Conservation (phyloP, 2,888 invertebrate genomes). For the Latheticus oryzae region DNA sequence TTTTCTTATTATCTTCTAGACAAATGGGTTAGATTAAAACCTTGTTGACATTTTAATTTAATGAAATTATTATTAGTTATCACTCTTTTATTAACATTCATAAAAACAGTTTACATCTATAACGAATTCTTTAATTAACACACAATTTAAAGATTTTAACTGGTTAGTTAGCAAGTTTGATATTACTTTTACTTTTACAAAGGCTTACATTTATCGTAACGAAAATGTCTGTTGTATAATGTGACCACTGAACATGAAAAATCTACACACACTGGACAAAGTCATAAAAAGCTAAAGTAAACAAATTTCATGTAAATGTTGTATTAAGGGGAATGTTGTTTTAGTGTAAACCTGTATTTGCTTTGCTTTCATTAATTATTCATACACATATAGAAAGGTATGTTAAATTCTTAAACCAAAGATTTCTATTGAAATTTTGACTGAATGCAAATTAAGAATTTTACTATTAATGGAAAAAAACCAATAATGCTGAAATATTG, state of each 20-base stretch:
- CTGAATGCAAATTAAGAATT: conserved; percentile 3
- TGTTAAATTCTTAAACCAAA: conserved; percentile 16
- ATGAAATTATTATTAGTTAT: conserved; percentile 29
- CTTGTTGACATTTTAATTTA: conserved; percentile 13
- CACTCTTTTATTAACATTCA: conserved; percentile 21
- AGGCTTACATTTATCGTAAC: conserved; percentile 5
- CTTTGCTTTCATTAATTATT: conserved; percentile 50
- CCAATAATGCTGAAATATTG: background rate
- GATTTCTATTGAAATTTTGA: conserved; percentile 24
- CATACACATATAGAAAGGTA: conserved; percentile 42
- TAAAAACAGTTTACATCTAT: conserved; percentile 30
- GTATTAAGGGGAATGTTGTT: conserved; percentile 46
- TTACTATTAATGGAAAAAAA: background rate
- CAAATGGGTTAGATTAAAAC: background rate
- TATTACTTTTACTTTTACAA: conserved; percentile 38
- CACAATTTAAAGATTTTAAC: conserved; percentile 38
- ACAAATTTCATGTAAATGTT: conserved; percentile 45
- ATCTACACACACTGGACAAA: conserved; percentile 33
- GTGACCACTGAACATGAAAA: conserved; percentile 21
- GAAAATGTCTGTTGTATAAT: conserved; percentile 9
- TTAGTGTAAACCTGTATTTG: conserved; percentile 48
- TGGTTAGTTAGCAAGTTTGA: conserved; percentile 32
- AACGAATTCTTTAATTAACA: conserved; percentile 41
- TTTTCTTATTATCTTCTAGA: too few species aligned
- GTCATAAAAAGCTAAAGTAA: conserved; percentile 46